Evolutionary conservation across 1,140 invertebrate species (phyloP).

Genomic region (Gryon sp.): DNA sequence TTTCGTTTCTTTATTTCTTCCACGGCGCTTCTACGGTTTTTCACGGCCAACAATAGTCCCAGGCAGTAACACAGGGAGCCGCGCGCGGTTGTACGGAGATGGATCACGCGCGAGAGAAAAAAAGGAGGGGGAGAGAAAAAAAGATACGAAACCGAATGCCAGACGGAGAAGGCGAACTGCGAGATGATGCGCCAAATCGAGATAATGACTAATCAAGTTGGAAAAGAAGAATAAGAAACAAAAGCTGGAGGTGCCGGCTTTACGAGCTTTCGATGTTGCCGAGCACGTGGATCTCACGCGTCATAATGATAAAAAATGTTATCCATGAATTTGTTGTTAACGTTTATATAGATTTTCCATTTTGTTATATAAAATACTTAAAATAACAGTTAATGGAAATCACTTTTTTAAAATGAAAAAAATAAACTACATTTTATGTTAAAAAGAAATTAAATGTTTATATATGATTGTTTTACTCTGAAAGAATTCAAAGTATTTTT

Average conservation of each 20-base stretch:
- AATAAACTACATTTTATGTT: too few relatives aligned
- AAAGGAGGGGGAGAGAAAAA: constrained; percentile 39
- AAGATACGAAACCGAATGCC: constrained; percentile 24
- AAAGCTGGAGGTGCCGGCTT: constrained; percentile 19
- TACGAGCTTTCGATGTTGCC: constrained; percentile 30
- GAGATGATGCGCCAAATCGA: constrained; percentile 69
- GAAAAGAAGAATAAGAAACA: constrained; percentile 32
- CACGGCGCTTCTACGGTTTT: constrained; percentile 68
- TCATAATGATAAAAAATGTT: too few relatives aligned
- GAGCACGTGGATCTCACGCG: constrained; percentile 62
- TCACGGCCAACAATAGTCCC: constrained; percentile 69
- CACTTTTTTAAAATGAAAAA: too few relatives aligned
- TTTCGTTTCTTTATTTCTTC: constrained; percentile 43
- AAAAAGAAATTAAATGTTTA: too few relatives aligned
- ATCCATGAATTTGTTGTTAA: too few relatives aligned
- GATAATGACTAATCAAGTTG: constrained; percentile 72
- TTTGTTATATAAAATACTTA: too few relatives aligned
- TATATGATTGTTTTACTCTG: too few relatives aligned
- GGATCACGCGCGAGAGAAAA: constrained; percentile 53
- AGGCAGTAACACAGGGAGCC: constrained; percentile 70
- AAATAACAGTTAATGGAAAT: too few relatives aligned
- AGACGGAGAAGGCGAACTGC: constrained; percentile 7
- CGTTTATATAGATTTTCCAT: too few relatives aligned
- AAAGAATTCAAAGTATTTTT: too few relatives aligned
- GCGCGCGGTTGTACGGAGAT: constrained; percentile 44